Conservation (phyloP, 1,140 invertebrate species). For the Tetramorium simillimum region DNA sequence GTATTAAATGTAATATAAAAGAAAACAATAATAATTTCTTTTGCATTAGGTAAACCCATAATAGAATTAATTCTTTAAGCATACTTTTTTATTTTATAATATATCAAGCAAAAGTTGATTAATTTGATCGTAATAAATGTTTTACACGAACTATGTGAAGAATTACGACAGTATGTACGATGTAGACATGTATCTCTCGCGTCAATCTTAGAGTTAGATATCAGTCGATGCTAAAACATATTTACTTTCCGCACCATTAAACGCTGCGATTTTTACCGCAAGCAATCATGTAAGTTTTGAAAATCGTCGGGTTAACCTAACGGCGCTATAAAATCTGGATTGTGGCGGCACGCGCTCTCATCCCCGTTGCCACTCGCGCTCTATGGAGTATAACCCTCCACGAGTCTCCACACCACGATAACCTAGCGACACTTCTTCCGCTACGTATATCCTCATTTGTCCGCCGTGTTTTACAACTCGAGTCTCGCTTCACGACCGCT, state of each 20-base stretch:
- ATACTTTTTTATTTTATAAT: conserved; percentile 7
- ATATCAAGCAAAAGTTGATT: neutral
- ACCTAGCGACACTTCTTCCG: conserved; percentile 73
- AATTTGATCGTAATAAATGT: neutral
- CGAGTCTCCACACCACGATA: conserved; percentile 63
- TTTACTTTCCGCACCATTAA: conserved; percentile 73
- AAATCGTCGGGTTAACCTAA: conserved; percentile 76
- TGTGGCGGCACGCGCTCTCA: conserved; percentile 41
- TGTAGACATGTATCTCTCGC: neutral
- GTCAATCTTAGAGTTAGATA: conserved; percentile 32
- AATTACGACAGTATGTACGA: neutral
- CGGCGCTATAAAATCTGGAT: conserved; percentile 72
- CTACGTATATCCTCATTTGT: conserved; percentile 80
- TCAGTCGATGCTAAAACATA: conserved; percentile 57
- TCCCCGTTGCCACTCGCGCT: conserved; percentile 19
- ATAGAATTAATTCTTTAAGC: conserved; percentile 69
- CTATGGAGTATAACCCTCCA: conserved; percentile 50
- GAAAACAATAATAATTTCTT: conserved; percentile 65
- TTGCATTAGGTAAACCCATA: conserved; percentile 51
- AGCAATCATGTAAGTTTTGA: conserved; percentile 73
- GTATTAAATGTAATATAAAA: conserved; percentile 73
- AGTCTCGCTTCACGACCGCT: conserved; percentile 76
- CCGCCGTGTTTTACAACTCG: conserved; percentile 78
- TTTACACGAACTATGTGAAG: neutral
- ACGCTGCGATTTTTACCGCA: conserved; percentile 66